Conservation (phyloP, 2,113 vertebrate genomes). For the Stegostoma tigrinum region DNA sequence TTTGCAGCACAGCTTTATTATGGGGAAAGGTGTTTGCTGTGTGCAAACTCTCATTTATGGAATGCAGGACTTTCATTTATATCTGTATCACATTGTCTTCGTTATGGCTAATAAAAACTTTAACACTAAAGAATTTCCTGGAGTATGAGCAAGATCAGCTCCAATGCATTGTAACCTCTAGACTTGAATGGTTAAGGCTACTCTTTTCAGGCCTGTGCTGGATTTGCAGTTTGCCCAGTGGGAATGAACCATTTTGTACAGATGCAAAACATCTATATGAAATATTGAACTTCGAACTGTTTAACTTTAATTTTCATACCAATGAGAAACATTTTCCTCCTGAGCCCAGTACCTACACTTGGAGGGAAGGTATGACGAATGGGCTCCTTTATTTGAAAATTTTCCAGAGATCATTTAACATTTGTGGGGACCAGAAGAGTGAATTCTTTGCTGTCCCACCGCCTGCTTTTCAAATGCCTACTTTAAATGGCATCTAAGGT, state of each 20-base stretch:
- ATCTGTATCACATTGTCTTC: neutral
- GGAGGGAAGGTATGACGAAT: neutral
- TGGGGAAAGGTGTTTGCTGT: neutral
- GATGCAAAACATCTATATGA: neutral
- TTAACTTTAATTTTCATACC: neutral
- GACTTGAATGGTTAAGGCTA: neutral
- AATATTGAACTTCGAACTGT: neutral
- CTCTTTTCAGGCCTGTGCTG: neutral
- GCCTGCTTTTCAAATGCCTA: neutral
- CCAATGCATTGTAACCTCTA: neutral
- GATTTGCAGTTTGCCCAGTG: neutral
- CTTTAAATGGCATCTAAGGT: neutral
- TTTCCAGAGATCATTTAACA: neutral
- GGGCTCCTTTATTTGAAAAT: neutral
- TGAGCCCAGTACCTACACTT: neutral
- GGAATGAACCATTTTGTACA: neutral
- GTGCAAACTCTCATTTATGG: no score
- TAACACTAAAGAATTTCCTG: neutral
- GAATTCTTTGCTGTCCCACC: neutral
- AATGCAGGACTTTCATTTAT: neutral
- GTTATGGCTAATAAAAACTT: neutral
- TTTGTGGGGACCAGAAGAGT: neutral
- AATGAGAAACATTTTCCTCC: neutral
- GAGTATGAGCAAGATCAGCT: neutral
- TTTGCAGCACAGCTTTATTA: neutral